A percentile compares a stretch with the other conserved stretches of the same genome.
Conservation (phyloP, 2,888 invertebrate species). For the Macaria liturata region DNA sequence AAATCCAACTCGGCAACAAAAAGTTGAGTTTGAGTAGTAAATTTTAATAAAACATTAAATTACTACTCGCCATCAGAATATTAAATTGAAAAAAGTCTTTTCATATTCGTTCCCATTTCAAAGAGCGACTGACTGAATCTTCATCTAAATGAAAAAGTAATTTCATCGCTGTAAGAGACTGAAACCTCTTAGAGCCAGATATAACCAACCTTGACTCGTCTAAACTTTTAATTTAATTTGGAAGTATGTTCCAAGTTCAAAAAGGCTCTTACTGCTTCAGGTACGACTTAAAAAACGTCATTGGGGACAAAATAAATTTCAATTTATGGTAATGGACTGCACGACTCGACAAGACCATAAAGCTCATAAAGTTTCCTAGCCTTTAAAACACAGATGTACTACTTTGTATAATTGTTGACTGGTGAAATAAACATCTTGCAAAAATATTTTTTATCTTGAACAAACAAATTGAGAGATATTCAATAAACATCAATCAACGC, state of each 20-base stretch:
- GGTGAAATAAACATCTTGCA: too few species aligned
- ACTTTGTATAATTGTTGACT: neutral
- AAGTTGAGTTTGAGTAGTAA: too few species aligned
- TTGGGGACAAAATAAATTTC: slow-evolving; percentile 33
- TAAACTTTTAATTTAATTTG: slow-evolving; percentile 25
- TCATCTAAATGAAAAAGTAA: slow-evolving; percentile 15
- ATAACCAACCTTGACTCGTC: slow-evolving; percentile 19
- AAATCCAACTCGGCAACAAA: too few species aligned
- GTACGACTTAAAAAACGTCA: slow-evolving; percentile 29
- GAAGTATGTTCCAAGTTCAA: slow-evolving; percentile 18
- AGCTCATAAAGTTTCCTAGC: slow-evolving; percentile 25
- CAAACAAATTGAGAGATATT: too few species aligned
- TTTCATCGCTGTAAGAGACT: slow-evolving; percentile 16
- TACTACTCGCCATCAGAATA: slow-evolving; percentile 1
- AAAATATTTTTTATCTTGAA: too few species aligned
- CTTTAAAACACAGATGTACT: neutral
- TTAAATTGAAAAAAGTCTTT: slow-evolving; percentile 3
- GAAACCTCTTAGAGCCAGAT: slow-evolving; percentile 14
- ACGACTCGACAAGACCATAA: slow-evolving; percentile 24
- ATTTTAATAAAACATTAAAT: neutral
- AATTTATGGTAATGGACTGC: slow-evolving; percentile 35
- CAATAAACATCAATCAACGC: too few species aligned
- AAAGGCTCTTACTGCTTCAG: slow-evolving; percentile 20
- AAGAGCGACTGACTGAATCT: slow-evolving; percentile 2
- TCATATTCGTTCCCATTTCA: slow-evolving; percentile 9